Evolutionary conservation across 2,113 vertebrate genomes (phyloP).

Genomic region (Micronycteris hirsuta): DNA sequence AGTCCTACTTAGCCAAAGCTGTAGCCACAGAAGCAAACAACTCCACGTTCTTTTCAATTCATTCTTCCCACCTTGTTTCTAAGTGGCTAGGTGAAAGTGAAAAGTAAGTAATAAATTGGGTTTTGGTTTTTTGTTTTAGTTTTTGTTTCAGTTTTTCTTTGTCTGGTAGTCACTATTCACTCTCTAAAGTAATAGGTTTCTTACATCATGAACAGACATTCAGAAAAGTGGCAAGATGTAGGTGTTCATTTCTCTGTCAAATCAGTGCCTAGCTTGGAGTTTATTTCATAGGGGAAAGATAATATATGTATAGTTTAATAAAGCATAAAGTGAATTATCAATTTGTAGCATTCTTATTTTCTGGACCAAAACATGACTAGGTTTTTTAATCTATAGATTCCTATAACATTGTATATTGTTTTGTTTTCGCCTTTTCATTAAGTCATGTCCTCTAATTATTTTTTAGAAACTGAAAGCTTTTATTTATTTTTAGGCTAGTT

Average conservation of each 20-base stretch:
- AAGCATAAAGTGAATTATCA: not conserved
- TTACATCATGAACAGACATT: not conserved
- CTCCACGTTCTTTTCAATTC: slow-evolving; percentile 97
- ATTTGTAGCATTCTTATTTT: not conserved
- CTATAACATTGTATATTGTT: not conserved
- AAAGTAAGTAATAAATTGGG: slow-evolving; percentile 86
- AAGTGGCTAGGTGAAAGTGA: slow-evolving; percentile 99
- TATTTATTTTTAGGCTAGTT: slow-evolving; percentile 86
- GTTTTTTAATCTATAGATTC: not conserved
- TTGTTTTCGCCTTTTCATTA: not conserved
- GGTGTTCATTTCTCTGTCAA: not conserved
- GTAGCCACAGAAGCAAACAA: slow-evolving; percentile 99
- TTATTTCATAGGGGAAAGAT: not conserved
- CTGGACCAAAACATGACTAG: not conserved
- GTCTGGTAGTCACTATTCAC: not conserved
- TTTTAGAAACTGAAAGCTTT: slow-evolving; percentile 43
- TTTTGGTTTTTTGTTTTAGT: not conserved
- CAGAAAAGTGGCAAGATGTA: not conserved
- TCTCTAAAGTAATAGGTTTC: not conserved
- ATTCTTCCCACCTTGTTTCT: slow-evolving; percentile 96
- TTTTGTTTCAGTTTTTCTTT: not conserved
- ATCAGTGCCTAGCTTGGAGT: not conserved
- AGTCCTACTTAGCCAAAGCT: slow-evolving; percentile 97
- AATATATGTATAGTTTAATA: not conserved
- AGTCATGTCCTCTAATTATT: not conserved